phyloP scores from a whole-genome alignment of 2,888 invertebrate species.

The Caenorhabditis sp. region DNA sequence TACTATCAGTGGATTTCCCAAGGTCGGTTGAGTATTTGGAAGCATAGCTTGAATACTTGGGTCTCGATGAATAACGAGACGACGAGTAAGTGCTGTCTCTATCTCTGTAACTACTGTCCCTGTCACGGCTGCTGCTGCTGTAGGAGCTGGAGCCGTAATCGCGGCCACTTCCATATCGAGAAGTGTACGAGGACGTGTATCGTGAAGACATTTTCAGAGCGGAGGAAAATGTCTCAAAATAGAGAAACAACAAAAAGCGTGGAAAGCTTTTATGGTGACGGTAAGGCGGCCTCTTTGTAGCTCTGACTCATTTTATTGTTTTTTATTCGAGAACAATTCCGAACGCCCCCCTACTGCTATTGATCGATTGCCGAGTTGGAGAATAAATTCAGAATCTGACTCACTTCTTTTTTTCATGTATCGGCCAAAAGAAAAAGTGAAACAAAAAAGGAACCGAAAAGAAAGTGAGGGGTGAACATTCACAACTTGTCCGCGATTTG shows the following conservation, averaged over 20 bases:
- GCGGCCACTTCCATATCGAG: slow-evolving; percentile 54
- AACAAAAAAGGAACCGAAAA: slow-evolving; percentile 13
- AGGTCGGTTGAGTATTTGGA: slow-evolving; percentile 56
- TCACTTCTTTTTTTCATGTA: slow-evolving; percentile 18
- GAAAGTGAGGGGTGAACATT: not conserved
- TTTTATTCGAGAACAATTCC: slow-evolving; percentile 45
- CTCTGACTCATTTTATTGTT: slow-evolving; percentile 57
- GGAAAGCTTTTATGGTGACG: slow-evolving; percentile 43
- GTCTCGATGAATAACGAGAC: slow-evolving; percentile 39
- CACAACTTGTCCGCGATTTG: slow-evolving; percentile 3
- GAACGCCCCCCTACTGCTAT: slow-evolving; percentile 18
- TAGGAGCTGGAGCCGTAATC: slow-evolving; percentile 53
- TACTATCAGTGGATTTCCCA: slow-evolving; percentile 52
- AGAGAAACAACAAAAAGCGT: slow-evolving; percentile 10
- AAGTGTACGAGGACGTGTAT: slow-evolving; percentile 48
- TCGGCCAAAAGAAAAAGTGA: not conserved
- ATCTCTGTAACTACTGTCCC: slow-evolving; percentile 43
- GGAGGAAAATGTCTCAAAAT: slow-evolving; percentile 20
- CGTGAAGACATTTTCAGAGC: slow-evolving; percentile 42
- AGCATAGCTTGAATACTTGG: slow-evolving; percentile 58
- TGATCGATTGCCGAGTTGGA: slow-evolving; percentile 24
- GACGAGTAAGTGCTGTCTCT: slow-evolving; percentile 24
- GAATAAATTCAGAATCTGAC: slow-evolving; percentile 23
- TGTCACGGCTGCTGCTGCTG: slow-evolving; percentile 36
- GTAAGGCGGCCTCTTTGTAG: slow-evolving; percentile 35